These are phyloP conservation scores for Danio kyathit DNA, from an alignment of 2,797 vertebrate genomes.

Conservation along the genomic window DNA sequence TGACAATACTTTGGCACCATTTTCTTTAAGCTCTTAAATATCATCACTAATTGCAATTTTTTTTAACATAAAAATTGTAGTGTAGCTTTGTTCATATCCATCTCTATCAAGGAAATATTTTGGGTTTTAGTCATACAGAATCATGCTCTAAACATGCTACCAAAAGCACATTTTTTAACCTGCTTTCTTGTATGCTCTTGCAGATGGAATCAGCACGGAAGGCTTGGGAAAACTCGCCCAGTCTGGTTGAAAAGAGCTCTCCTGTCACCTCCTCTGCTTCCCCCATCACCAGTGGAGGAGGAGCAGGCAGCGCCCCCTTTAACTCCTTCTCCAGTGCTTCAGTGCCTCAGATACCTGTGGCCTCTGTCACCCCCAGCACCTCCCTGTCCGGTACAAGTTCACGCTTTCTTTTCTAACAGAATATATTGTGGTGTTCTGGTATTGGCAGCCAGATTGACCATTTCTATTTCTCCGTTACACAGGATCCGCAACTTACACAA, in stretches of 20 bases:
- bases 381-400: constrained; percentile 87
- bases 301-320: constrained; percentile 84
- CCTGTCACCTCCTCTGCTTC: constrained; percentile 92
- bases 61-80: too few relatives aligned
- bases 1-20: too few relatives aligned
- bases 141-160: background rate
- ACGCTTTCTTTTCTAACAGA: background rate
- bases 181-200: constrained; percentile 22
- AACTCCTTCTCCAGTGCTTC: constrained; percentile 95
- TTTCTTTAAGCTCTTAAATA: too few relatives aligned
- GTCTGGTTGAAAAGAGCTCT: constrained; percentile 90
- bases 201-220: constrained; percentile 99
- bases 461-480: constrained; percentile 17
- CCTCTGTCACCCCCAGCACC: constrained; percentile 96
- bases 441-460: too few relatives aligned
- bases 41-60: too few relatives aligned
- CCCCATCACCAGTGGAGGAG: constrained; percentile 83
- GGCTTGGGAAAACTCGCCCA: constrained; percentile 99
- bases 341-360: constrained; percentile 95
- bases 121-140: background rate
- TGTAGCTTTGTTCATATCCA: too few relatives aligned
- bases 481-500: constrained; percentile 96
- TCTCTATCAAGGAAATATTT: too few relatives aligned
- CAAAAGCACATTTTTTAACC: background rate
- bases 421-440: background rate